phyloP scores from a whole-genome alignment of 2,113 vertebrate species.

The Dermatemys mawii region DNA sequence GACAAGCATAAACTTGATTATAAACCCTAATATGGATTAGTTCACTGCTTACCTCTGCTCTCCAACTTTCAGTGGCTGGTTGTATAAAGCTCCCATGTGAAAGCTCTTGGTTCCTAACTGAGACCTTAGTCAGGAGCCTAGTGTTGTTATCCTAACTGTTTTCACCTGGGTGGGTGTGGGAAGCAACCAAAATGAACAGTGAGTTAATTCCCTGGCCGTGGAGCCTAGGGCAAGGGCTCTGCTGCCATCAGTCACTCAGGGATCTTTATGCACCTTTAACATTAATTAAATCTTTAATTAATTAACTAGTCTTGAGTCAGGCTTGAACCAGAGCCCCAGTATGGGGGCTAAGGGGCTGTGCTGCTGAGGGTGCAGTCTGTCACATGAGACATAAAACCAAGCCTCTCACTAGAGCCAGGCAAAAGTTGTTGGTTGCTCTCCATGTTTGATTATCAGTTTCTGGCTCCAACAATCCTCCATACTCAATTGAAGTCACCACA shows the following conservation, averaged over 20 bases:
- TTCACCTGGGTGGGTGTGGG: not conserved
- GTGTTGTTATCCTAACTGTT: not conserved
- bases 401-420: not conserved
- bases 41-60: not conserved
- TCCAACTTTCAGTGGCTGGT: not conserved
- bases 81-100: not conserved
- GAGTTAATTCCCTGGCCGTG: not conserved
- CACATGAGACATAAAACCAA: not conserved
- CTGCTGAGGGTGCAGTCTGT: not conserved
- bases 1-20: slow-evolving; percentile 30
- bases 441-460: not conserved
- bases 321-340: not conserved
- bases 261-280: not conserved
- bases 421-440: not conserved
- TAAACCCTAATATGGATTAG: not conserved
- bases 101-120: not conserved
- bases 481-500: not conserved
- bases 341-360: not conserved
- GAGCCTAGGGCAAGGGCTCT: not conserved
- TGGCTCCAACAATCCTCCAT: not conserved
- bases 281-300: not conserved
- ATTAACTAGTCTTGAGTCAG: too few relatives aligned
- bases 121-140: not conserved
- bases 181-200: not conserved
- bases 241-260: not conserved